Evolutionary conservation across 2,113 vertebrate genomes (phyloP), one percentile per base, ranked within the genome.

Genomic region (Alligator mississippiensis): DNA sequence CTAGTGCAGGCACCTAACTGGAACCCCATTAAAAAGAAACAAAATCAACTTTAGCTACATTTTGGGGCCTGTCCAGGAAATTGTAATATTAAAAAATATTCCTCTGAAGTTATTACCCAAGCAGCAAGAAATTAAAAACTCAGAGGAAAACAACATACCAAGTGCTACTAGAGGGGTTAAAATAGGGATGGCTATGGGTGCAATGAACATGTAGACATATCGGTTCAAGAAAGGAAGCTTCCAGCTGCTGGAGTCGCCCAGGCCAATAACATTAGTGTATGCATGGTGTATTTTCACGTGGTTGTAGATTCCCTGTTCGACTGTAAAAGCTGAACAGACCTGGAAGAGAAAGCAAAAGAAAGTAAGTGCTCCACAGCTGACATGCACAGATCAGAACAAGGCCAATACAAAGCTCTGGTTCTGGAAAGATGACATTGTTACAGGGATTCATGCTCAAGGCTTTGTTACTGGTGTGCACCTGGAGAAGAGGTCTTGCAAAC

Each of bases 241-340:
- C 99, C 99, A 99, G 0, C 98, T 98, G 97, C 99, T 99, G 74
- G 99, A 99, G 97, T 99, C 99, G 0, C 99, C 99, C 86, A 99
- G 95, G 30, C 98, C 99, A 0, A 99, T 97, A 84, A 99, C 54
- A 0, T 99, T 99, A 77, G 99, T 99, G 94, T 99, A 98, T 77
- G 98, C 98, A 0, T 99, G 99, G 92, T 99, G 99, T 84, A 99
- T 90, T 96, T 99, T 99, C 27, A 99, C 98, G 0, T 99, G 99
- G 19, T 98, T 98, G 3, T 98, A 97, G 24, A 97, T 97, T 1
- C 97, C 98, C 1, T 96, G 98, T 13, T 97, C 98, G 0, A 98
- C 98, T 0, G 99, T 98, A 97, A 99, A 99, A 0, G 98, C 97
- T 2, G 99, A 98, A 34, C 99, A 99, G 30, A 99, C 96, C 99